These are phyloP conservation scores for Tachyglossus aculeatus DNA, from an alignment of 2,797 vertebrate species.

Conservation along the genomic window DNA sequence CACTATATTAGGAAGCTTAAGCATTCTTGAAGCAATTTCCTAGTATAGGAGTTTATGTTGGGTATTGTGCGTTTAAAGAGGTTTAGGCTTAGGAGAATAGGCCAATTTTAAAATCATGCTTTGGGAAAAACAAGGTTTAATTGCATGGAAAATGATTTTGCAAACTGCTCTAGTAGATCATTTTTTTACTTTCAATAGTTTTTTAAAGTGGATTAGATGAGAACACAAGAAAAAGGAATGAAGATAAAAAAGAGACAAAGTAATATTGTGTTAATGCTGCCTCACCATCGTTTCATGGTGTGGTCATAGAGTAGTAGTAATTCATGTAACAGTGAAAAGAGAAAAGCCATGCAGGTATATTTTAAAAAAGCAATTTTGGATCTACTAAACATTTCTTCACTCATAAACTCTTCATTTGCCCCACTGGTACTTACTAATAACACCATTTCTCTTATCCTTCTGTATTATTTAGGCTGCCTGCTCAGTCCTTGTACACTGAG, in stretches of 20 bases:
- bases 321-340: background rate
- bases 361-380: background rate
- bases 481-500: too few relatives aligned
- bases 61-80: background rate
- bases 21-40: slow-evolving; percentile 15
- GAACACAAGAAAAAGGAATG: background rate
- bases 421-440: too few relatives aligned
- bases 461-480: too few relatives aligned
- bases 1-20: background rate
- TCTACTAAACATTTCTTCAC: background rate
- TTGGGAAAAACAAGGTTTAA: slow-evolving; percentile 31
- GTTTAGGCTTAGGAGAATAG: background rate
- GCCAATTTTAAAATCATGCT: slow-evolving; percentile 32
- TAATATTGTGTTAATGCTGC: background rate
- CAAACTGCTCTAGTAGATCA: background rate
- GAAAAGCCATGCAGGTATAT: background rate
- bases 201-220: background rate
- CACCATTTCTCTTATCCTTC: too few relatives aligned
- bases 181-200: background rate
- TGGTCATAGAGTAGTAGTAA: background rate
- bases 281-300: background rate
- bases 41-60: background rate
- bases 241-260: background rate
- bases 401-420: too few relatives aligned
- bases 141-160: slow-evolving; percentile 27